Percentiles rank a stretch among this genome's conserved stretches.
These are phyloP conservation scores for Sebastiscus albofasciatus DNA, from an alignment of 2,797 vertebrate species.

Conservation along the genomic window DNA sequence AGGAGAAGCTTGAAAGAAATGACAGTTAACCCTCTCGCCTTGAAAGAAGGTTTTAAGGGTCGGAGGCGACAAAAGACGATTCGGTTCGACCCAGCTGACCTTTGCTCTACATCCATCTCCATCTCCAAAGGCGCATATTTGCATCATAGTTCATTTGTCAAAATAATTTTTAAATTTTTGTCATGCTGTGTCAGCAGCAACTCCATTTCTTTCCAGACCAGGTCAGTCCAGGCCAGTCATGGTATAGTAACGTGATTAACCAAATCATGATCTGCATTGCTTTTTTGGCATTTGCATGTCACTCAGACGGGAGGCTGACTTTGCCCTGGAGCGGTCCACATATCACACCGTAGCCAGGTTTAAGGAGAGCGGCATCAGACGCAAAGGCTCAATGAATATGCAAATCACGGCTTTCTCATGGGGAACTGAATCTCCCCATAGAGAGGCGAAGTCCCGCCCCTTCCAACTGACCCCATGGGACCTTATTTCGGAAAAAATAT, in stretches of 20 bases:
- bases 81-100: conserved; percentile 56
- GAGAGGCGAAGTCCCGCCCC: too few relatives aligned
- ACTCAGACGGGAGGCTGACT: conserved; percentile 67
- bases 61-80: conserved; percentile 53
- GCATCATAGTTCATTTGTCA: conserved; percentile 78
- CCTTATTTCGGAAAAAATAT: too few relatives aligned
- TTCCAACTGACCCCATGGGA: too few relatives aligned
- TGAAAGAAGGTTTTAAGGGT: conserved; percentile 42
- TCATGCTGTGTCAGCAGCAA: conserved; percentile 61
- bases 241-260: conserved; percentile 60
- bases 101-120: conserved; percentile 51
- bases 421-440: conserved; percentile 7
- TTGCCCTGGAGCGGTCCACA: conserved; percentile 61
- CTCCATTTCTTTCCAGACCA: conserved; percentile 21
- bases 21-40: conserved; percentile 43
- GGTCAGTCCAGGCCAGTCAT: conserved; percentile 33
- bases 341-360: conserved; percentile 52
- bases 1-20: conserved; percentile 52
- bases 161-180: conserved; percentile 63
- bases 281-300: conserved; percentile 73
- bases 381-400: conserved; percentile 58
- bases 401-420: conserved; percentile 48
- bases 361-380: conserved; percentile 53
- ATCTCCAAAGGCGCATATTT: conserved; percentile 69
- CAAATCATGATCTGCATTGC: conserved; percentile 24